Base-by-base conservation (phyloP, 2,113 vertebrate genomes). In the Calyptomena viridis region DNA sequence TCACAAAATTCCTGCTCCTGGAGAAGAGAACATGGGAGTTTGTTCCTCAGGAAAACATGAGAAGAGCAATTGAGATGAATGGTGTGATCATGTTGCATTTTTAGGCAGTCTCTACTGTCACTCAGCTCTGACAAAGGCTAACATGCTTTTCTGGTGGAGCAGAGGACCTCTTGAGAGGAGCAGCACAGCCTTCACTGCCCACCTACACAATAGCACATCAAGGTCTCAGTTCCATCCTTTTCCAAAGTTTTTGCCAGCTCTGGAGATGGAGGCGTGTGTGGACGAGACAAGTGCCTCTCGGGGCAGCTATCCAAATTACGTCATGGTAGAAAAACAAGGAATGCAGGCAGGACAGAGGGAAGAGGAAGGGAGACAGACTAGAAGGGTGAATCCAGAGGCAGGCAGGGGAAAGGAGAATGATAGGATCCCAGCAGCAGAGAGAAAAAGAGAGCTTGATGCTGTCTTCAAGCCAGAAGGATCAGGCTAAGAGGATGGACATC, bases 161-260 rank as follows among this genome's bases (percentile, higher is more conserved):
- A 88, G 85, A 55, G 82, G 75, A 76, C 52, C 76, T 93, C 71
- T 1, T 1, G 0, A 89, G 87, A 87, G 90, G 78, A 87, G 78
- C 81, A 88, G 91, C 75, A 73, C 55, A 87, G 81, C 35, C 47
- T 27, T 82, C 56, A 5, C 35, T 92, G 85, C 87, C 68, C 79
- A 86, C 92, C 94, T 89, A 88, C 93, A 78, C 60, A 86, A 40
- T 73, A 85, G 49, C 73, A 59, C 75, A 86, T 58, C 42, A 3
- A 91, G 96, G 84, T 91, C 90, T 77, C 72, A 67, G 47, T 94
- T 64, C 93, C 88, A 93, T 87, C 82, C 52, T 81, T 85, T 78
- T 49, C 92, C 17, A 2, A 74, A 93, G 56, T 44, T 63, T 88
- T 90, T 0, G 4, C 66, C 87, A 80, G 90, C 85, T 68, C 67